A percentile compares a stretch with the other conserved stretches of the same genome.
These are phyloP conservation scores for Phania funesta DNA, from an alignment of 2,888 invertebrate species.

Conservation along the genomic window DNA sequence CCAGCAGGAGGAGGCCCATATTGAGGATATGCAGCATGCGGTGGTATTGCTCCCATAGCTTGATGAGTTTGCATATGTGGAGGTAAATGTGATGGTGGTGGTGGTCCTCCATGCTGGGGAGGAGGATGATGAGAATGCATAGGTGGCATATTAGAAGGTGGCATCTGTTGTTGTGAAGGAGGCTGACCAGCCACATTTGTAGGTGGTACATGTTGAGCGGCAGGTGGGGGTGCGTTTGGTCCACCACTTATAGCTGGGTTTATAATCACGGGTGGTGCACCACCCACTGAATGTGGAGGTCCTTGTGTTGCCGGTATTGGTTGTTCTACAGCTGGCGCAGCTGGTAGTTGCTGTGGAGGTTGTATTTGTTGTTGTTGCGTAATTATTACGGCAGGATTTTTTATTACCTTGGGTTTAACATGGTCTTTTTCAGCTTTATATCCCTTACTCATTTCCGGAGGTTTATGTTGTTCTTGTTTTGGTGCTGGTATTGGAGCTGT, in stretches of 20 bases:
- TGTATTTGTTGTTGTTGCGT: constrained; percentile 57
- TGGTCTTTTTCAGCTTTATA: constrained; percentile 55
- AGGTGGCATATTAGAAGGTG: constrained; percentile 68
- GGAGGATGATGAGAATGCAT: constrained; percentile 74
- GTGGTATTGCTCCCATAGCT: constrained; percentile 77
- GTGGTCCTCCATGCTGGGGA: constrained; percentile 76
- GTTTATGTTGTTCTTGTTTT: constrained; percentile 67
- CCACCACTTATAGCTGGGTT: constrained; percentile 23
- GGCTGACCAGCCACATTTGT: constrained; percentile 50
- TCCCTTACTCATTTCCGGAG: constrained; percentile 40
- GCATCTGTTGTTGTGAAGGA: constrained; percentile 64
- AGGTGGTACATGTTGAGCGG: constrained; percentile 49
- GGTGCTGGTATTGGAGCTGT: constrained; percentile 73
- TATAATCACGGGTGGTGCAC: constrained; percentile 36
- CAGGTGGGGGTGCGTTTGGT: constrained; percentile 56
- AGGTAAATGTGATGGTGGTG: constrained; percentile 81
- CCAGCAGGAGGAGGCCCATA: constrained; percentile 78
- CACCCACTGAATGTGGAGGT: constrained; percentile 56
- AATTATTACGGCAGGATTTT: constrained; percentile 68
- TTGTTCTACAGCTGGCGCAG: constrained; percentile 45
- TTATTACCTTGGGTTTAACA: constrained; percentile 49
- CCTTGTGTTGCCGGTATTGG: constrained; percentile 53
- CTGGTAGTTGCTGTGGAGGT: constrained; percentile 38
- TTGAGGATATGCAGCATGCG: constrained; percentile 78
- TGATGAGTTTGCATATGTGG: constrained; percentile 74